Conservation (phyloP, 1,140 invertebrate species). For the Cylas formicarius region DNA sequence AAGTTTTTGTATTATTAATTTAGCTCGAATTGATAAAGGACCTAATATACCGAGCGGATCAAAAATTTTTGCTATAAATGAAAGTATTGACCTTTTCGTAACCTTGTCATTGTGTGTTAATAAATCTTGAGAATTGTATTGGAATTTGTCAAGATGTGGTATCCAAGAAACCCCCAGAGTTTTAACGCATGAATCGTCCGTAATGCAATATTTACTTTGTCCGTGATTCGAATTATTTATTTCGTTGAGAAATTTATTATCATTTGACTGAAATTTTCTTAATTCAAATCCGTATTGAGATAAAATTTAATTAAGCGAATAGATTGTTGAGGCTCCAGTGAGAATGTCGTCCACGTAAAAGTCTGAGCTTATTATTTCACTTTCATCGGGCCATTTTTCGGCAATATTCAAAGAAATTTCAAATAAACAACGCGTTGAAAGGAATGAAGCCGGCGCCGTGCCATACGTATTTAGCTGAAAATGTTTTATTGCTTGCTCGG, state of each 20-base stretch:
- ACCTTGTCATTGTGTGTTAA: too few species aligned
- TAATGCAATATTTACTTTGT: neutral
- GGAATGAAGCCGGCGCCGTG: conserved; percentile 28
- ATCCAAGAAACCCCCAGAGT: conserved; percentile 34
- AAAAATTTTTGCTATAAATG: conserved; percentile 20
- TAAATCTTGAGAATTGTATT: too few species aligned
- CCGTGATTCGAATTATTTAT: neutral
- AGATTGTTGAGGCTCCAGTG: conserved; percentile 17
- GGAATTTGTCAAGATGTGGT: too few species aligned
- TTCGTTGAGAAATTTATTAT: neutral
- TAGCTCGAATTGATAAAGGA: conserved; percentile 36
- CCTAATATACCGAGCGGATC: conserved; percentile 37
- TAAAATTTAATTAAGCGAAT: conserved; percentile 23
- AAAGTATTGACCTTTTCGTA: conserved; percentile 36
- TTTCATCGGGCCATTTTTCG: conserved; percentile 20
- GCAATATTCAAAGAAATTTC: conserved; percentile 19
- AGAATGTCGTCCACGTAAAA: conserved; percentile 36
- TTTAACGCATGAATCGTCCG: conserved; percentile 11
- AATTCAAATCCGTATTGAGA: conserved; percentile 16
- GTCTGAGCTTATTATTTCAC: conserved; percentile 19
- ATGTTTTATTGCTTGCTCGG: conserved; percentile 22
- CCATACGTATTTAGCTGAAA: conserved; percentile 40
- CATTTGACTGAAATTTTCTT: conserved; percentile 1
- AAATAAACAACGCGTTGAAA: conserved; percentile 27
- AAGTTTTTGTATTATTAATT: conserved; percentile 42